A percentile compares a stretch with the other conserved stretches of the same genome.
Conservation (phyloP, 2,888 invertebrate species). For the Strigamia crassipes region DNA sequence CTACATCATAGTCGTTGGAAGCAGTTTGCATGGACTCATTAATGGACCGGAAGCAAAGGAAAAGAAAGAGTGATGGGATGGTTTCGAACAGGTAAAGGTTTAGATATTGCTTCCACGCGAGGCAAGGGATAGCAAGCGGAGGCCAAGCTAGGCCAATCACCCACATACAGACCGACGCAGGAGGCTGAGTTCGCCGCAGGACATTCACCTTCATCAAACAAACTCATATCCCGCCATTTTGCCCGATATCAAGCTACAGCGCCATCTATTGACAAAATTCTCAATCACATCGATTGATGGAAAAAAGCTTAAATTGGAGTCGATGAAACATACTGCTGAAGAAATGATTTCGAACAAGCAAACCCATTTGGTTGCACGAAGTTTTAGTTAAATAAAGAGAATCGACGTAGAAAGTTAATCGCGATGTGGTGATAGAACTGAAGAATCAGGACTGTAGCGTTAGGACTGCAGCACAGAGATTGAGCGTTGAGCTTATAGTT, state of each 20-base stretch:
- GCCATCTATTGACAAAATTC: slow-evolving; percentile 1
- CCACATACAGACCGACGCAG: not conserved
- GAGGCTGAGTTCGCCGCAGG: slow-evolving; percentile 18
- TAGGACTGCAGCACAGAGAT: too few relatives aligned
- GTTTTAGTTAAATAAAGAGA: too few relatives aligned
- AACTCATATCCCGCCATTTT: not conserved
- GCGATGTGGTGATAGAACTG: too few relatives aligned
- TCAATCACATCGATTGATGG: not conserved
- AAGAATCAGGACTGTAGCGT: too few relatives aligned
- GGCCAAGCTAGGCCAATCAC: slow-evolving; percentile 19
- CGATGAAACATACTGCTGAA: too few relatives aligned
- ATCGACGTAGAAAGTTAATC: too few relatives aligned
- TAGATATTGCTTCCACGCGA: not conserved
- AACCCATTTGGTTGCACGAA: too few relatives aligned
- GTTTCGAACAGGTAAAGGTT: not conserved
- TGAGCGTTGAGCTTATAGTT: too few relatives aligned
- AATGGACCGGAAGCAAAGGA: not conserved
- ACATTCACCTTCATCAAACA: not conserved
- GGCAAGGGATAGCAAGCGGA: slow-evolving; percentile 7
- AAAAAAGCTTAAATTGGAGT: too few relatives aligned
- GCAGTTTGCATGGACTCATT: too few relatives aligned
- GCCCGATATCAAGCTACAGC: not conserved
- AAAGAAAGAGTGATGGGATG: not conserved
- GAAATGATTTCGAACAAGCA: too few relatives aligned
- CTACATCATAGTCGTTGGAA: too few relatives aligned